Evolutionary conservation across 2,113 vertebrate genomes (phyloP), one percentile per base, ranked within the genome.

Genomic region (Globicephala melas): DNA sequence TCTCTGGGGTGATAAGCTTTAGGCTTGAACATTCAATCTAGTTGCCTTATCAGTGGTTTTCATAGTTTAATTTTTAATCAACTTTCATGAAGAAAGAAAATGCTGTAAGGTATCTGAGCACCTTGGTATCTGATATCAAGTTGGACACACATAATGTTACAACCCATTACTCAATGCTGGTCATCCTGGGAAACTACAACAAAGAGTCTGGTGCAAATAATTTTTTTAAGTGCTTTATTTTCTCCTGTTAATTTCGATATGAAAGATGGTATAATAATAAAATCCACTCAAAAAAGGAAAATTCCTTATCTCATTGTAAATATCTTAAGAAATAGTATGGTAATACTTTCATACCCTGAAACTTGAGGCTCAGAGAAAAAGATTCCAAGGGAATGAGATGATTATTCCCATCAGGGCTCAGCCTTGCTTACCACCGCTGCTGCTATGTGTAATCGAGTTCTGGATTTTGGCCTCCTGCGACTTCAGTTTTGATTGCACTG

Each of bases 51-150:
- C 44, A 76, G 0, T 94, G 21, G 9, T 77, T 84, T 90, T 60
- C 31, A 1, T 83, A 36, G 36, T 90, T 94, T 81, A 71, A 41
- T 58, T 94, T 95, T 95, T 82, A 23, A 6, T 96, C 28, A 50
- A 17, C 28, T 76, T 94, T 97, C 70, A 77, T 31, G 79, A 97
- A 92, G 67, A 93, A 79, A 97, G 60, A 82, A 96, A 65, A 68
- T 26, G 26, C 50, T 71, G 2, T 62, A 70, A 20, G 68, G 36
- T 47, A 50, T 77, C 60, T 90, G 74, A 94, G 63, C 89, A 71
- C 36, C 44, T 87, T 74, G 21, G 76, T 53, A n/a, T 67, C 70
- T 83, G 38, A n/a, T 63, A 90, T 89, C 67, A 68, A 80, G 58
- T 67, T 12, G 6, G 44, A 71, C 4, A 0, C 36, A 77, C 6